Evolutionary conservation across 2,888 invertebrate species (phyloP).

Genomic region (Apodemia duryi): DNA sequence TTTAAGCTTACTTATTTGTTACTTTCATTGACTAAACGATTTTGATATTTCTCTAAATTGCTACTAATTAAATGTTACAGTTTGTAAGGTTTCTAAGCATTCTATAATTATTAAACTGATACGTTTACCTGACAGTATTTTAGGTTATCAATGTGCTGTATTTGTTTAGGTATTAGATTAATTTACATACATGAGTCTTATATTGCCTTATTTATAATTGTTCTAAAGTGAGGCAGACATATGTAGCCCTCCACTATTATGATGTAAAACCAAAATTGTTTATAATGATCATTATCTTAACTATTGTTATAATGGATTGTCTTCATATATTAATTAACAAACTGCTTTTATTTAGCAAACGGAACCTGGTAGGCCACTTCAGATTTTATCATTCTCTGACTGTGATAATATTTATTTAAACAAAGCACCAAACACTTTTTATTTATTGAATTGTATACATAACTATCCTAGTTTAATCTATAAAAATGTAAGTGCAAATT

Average conservation of each 20-base stretch:
- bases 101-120: background rate
- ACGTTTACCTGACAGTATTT: conserved; percentile 7
- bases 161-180: background rate
- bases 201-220: background rate
- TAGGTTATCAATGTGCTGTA: background rate
- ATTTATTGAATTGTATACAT: no score
- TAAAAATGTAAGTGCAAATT: no score
- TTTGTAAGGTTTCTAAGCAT: no score
- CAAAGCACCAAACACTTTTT: no score
- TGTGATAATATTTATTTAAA: no score
- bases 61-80: no score
- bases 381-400: background rate
- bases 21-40: no score
- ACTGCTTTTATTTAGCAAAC: background rate
- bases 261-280: background rate
- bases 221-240: background rate
- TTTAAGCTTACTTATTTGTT: no score
- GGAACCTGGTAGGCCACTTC: background rate
- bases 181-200: background rate
- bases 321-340: background rate
- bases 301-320: background rate
- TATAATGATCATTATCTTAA: background rate
- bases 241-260: background rate
- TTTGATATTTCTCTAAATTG: no score
- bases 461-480: no score